These are phyloP conservation scores for Phaethornis superciliosus DNA, from an alignment of 2,113 vertebrate species.

Conservation along the genomic window DNA sequence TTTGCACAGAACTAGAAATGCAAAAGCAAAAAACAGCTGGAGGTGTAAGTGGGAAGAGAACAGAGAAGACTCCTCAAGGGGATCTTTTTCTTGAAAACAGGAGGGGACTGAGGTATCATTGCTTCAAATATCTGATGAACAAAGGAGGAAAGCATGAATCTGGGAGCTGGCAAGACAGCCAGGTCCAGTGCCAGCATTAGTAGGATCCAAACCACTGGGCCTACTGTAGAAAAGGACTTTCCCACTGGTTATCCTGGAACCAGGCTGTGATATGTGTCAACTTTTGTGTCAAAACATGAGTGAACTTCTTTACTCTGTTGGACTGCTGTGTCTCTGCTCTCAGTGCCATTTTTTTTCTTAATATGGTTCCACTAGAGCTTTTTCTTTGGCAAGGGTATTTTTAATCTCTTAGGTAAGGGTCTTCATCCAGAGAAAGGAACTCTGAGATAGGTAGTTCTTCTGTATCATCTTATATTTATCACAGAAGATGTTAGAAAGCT, in stretches of 20 bases:
- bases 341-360: not conserved
- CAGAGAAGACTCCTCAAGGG: not conserved
- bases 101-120: not conserved
- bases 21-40: conserved; percentile 8
- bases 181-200: not conserved
- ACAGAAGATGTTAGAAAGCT: not conserved
- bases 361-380: not conserved
- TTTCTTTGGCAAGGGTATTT: not conserved
- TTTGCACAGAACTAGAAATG: not conserved
- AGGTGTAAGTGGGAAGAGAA: not conserved
- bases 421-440: not conserved
- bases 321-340: not conserved
- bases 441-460: not conserved
- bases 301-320: not conserved
- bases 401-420: not conserved
- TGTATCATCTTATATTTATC: not conserved
- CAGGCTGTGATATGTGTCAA: not conserved
- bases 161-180: not conserved
- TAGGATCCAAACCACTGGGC: not conserved
- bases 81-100: not conserved
- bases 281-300: not conserved
- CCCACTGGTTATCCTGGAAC: not conserved
- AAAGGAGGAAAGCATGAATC: conserved; percentile 9
- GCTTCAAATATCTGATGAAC: not conserved
- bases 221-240: not conserved